A percentile compares a stretch with the other conserved stretches of the same genome.
phyloP scores from a whole-genome alignment of 2,888 invertebrate genomes.

The Sclerodermus sp. region DNA sequence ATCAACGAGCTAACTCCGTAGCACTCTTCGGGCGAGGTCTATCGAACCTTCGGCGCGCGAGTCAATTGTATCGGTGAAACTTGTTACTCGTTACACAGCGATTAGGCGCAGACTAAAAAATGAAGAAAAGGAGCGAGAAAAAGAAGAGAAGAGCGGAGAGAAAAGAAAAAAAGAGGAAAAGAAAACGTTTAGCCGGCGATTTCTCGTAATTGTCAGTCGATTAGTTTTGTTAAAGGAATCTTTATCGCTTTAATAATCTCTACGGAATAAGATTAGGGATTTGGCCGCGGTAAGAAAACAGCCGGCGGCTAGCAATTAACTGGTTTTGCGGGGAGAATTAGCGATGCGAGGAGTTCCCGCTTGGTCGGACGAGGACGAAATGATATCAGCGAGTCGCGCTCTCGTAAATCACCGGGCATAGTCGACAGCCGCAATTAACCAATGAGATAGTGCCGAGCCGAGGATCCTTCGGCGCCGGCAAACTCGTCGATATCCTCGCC shows the following conservation, averaged over 20 bases:
- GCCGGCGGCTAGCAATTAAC: slow-evolving; percentile 20
- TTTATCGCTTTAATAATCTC: background rate
- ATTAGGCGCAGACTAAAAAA: too few species aligned
- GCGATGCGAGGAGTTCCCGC: slow-evolving; percentile 31
- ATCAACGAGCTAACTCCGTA: too few species aligned
- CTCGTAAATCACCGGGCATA: slow-evolving; percentile 36
- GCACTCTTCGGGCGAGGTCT: too few species aligned
- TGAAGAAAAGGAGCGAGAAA: too few species aligned
- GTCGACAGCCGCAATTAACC: slow-evolving; percentile 49
- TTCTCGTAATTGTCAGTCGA: background rate
- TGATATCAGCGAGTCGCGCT: slow-evolving; percentile 25
- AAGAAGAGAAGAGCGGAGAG: too few species aligned
- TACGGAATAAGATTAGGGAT: background rate
- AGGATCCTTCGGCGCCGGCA: slow-evolving; percentile 7
- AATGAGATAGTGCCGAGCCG: slow-evolving; percentile 37
- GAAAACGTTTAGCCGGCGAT: background rate
- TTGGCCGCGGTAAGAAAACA: too few species aligned
- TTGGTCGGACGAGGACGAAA: slow-evolving; percentile 25
- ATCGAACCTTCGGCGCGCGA: too few species aligned
- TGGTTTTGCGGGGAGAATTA: slow-evolving; percentile 31
- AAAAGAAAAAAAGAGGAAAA: background rate
- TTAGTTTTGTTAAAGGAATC: background rate
- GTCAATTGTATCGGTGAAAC: too few species aligned
- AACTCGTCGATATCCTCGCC: too few species aligned
- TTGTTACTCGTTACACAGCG: too few species aligned